Evolutionary conservation across 2,888 invertebrate genomes (phyloP).

Genomic region (Yponomeuta sedellus): DNA sequence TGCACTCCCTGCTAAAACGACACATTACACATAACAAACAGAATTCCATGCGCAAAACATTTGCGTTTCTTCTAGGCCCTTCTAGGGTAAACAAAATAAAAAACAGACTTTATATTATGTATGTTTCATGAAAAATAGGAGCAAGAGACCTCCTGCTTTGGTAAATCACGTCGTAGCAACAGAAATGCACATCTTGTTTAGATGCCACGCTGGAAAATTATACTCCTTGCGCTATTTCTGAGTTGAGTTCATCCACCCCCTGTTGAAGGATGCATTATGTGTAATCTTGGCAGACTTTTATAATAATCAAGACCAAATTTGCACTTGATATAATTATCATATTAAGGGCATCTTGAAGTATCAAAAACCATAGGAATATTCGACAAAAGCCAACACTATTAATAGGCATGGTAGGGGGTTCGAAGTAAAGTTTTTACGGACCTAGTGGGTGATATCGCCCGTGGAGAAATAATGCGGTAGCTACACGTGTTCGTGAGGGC

Average conservation of each 20-base stretch:
- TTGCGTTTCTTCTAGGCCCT: too few species aligned
- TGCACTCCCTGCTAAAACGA: too few species aligned
- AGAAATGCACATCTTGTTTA: constrained; percentile 3
- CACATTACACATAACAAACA: too few species aligned
- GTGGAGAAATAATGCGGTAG: constrained; percentile 12
- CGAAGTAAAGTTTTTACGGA: constrained; percentile 11
- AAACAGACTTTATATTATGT: too few species aligned
- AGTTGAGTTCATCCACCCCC: constrained; percentile 55
- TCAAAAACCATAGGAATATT: neutral
- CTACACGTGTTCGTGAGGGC: constrained; percentile 10
- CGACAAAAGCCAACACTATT: neutral
- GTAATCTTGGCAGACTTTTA: neutral
- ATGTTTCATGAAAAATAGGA: too few species aligned
- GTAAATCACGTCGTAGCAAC: neutral
- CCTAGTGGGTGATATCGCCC: constrained; percentile 16
- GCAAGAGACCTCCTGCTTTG: too few species aligned
- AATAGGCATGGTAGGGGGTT: constrained; percentile 14
- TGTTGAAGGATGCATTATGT: neutral
- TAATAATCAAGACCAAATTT: constrained; percentile 1
- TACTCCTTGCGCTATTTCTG: constrained; percentile 45
- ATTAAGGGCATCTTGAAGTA: neutral
- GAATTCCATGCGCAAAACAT: too few species aligned
- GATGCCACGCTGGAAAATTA: neutral
- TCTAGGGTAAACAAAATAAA: too few species aligned
- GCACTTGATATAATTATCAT: neutral